Conservation (phyloP, 2,888 invertebrate genomes). For the Spialia ferax region DNA sequence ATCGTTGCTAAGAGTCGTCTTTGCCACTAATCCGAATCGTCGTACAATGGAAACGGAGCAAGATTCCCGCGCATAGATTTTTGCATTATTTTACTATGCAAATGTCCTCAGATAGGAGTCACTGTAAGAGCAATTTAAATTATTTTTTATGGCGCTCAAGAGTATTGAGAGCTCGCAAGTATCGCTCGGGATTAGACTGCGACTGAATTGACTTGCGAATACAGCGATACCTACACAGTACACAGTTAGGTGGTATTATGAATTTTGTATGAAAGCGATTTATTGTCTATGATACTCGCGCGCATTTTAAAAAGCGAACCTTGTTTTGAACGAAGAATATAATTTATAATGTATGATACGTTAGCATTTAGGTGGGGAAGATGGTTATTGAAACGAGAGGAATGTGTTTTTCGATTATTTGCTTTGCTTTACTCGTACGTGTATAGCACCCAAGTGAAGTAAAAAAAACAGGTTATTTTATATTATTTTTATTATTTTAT, state of each 20-base stretch:
- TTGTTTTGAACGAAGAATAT: conserved; percentile 52
- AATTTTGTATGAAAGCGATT: conserved; percentile 72
- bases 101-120: conserved; percentile 83
- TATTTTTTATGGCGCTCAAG: conserved; percentile 86
- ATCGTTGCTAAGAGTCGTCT: not conserved
- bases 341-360: not conserved
- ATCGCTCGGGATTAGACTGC: conserved; percentile 58
- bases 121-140: conserved; percentile 87
- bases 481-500: not conserved
- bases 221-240: too few relatives aligned
- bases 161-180: conserved; percentile 81
- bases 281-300: conserved; percentile 32
- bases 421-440: not conserved
- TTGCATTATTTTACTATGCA: conserved; percentile 87
- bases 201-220: conserved; percentile 63
- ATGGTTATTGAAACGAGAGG: not conserved
- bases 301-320: conserved; percentile 29
- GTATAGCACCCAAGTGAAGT: not conserved
- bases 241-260: too few relatives aligned
- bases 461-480: too few relatives aligned
- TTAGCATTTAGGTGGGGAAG: not conserved
- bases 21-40: conserved; percentile 39
- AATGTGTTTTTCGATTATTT: not conserved
- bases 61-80: conserved; percentile 83
- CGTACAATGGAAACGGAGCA: conserved; percentile 58